phyloP scores from a whole-genome alignment of 2,888 invertebrate species.

The Orthosia gracilis region DNA sequence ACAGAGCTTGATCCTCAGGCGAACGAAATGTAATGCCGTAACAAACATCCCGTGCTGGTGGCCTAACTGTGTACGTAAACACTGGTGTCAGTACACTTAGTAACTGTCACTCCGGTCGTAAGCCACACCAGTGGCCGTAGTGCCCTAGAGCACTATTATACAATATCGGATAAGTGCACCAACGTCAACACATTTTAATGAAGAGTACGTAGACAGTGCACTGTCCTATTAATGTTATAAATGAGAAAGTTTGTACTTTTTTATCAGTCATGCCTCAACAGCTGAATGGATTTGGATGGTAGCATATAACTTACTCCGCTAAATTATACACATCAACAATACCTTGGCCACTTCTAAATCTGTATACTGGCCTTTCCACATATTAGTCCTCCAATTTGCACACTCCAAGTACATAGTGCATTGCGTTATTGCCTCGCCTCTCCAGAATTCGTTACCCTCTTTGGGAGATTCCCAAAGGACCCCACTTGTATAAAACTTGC shows the following conservation, averaged over 20 bases:
- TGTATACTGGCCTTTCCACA: background rate
- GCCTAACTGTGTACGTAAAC: conserved; percentile 34
- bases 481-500: conserved; percentile 79
- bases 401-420: conserved; percentile 66
- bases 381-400: background rate
- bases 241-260: too few species aligned
- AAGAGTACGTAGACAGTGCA: conserved; percentile 55
- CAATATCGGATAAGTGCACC: conserved; percentile 58
- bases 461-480: conserved; percentile 74
- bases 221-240: background rate
- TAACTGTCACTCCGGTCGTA: conserved; percentile 59
- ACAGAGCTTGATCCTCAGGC: conserved; percentile 23
- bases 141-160: conserved; percentile 12
- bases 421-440: conserved; percentile 70
- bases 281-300: too few species aligned
- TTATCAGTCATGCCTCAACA: too few species aligned
- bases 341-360: background rate
- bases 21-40: conserved; percentile 45
- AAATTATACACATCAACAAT: background rate
- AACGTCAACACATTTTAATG: conserved; percentile 68
- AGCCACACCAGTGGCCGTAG: conserved; percentile 46
- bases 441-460: conserved; percentile 71
- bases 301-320: too few species aligned
- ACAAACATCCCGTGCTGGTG: conserved; percentile 28
- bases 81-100: conserved; percentile 53